phyloP scores from a whole-genome alignment of 2,797 vertebrate genomes.

The Spinibarbus caldwelli region DNA sequence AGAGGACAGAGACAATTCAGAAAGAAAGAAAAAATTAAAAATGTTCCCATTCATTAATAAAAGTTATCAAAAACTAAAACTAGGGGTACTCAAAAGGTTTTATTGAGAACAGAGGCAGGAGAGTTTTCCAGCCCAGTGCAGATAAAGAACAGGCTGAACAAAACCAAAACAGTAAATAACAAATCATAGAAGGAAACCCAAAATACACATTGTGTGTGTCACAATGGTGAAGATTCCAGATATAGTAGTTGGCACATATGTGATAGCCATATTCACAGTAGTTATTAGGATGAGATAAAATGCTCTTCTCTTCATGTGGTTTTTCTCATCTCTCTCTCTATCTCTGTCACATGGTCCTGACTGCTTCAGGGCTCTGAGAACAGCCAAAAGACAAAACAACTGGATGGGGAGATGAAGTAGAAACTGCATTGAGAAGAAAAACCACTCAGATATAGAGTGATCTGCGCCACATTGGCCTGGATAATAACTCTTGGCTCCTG shows the following conservation, averaged over 20 bases:
- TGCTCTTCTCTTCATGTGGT: not conserved
- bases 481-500: no score
- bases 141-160: not conserved
- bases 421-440: not conserved
- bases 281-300: not conserved
- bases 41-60: no score
- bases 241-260: not conserved
- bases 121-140: not conserved
- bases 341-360: conserved; percentile 19
- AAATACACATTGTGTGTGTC: not conserved
- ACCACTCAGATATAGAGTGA: no score
- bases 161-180: not conserved
- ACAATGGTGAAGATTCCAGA: not conserved
- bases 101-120: not conserved
- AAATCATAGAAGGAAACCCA: not conserved
- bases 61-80: not conserved
- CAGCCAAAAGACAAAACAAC: not conserved
- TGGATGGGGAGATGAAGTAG: not conserved
- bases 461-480: no score
- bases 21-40: not conserved
- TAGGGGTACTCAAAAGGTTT: not conserved
- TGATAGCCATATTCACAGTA: not conserved
- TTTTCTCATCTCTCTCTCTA: not conserved
- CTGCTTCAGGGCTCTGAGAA: conserved; percentile 4
- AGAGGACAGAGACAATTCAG: not conserved